phyloP scores from a whole-genome alignment of 1,140 invertebrate genomes.

The Drosophila asahinai region DNA sequence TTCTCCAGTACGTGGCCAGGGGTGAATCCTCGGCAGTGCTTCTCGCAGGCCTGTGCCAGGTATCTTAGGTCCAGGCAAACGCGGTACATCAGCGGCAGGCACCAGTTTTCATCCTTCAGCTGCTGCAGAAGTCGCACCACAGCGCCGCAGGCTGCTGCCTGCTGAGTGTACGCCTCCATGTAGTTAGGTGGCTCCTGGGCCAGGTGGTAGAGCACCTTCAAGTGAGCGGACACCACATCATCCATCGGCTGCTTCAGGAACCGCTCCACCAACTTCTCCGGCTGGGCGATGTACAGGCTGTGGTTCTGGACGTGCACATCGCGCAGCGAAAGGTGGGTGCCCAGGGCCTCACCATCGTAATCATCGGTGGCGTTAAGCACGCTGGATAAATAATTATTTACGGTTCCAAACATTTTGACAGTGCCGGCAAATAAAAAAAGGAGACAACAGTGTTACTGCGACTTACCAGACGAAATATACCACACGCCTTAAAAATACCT shows the following conservation, averaged over 20 bases:
- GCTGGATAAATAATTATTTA: conserved; percentile 75
- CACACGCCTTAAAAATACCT: background rate
- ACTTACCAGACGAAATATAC: background rate
- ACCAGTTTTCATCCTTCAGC: conserved; percentile 98
- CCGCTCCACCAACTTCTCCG: conserved; percentile 90
- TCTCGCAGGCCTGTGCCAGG: conserved; percentile 92
- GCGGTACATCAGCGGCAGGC: conserved; percentile 94
- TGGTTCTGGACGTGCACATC: conserved; percentile 91
- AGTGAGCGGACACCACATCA: conserved; percentile 92
- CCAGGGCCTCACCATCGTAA: conserved; percentile 84
- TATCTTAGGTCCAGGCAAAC: conserved; percentile 95
- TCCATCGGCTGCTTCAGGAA: conserved; percentile 91
- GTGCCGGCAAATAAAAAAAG: conserved; percentile 11
- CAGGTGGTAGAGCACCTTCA: conserved; percentile 86
- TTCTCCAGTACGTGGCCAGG: conserved; percentile 95
- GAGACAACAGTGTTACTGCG: background rate
- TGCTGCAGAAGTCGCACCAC: conserved; percentile 94
- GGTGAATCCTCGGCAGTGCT: conserved; percentile 85
- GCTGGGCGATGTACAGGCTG: conserved; percentile 89
- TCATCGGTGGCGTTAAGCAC: conserved; percentile 67
- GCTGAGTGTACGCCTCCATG: conserved; percentile 91
- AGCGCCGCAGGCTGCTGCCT: conserved; percentile 91
- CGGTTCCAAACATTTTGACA: conserved; percentile 43
- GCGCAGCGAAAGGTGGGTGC: conserved; percentile 90
- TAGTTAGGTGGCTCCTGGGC: conserved; percentile 87